A percentile compares a stretch with the other conserved stretches of the same genome.
Evolutionary conservation across 2,113 vertebrate genomes (phyloP).

Genomic region (Narcine bancroftii): DNA sequence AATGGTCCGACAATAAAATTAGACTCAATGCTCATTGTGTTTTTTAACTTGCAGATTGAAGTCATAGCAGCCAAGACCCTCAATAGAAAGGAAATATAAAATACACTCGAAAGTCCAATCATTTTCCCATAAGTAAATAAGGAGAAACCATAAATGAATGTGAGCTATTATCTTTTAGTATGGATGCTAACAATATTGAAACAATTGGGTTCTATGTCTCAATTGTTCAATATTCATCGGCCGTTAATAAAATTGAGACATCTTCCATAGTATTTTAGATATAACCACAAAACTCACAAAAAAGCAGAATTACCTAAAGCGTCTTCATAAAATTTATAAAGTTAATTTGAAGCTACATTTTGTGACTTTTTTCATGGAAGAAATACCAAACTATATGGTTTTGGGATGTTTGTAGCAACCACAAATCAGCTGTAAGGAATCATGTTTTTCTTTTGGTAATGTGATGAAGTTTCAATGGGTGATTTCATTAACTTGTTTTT

Average conservation of each 20-base stretch:
- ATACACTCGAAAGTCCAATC: not conserved
- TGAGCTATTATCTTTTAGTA: not conserved
- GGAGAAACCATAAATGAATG: not conserved
- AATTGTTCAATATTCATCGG: not conserved
- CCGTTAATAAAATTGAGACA: not conserved
- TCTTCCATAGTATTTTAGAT: not conserved
- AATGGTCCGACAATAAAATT: not conserved
- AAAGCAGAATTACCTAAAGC: not conserved
- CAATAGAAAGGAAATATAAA: not conserved
- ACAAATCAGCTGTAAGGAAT: constrained; percentile 9
- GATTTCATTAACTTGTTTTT: constrained; percentile 45
- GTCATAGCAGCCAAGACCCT: not conserved
- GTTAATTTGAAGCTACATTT: not conserved
- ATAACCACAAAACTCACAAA: not conserved
- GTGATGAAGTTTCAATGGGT: constrained; percentile 35
- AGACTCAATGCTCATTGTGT: not conserved
- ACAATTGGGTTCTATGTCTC: not conserved
- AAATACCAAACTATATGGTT: not conserved
- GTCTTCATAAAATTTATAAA: not conserved
- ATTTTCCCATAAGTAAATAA: not conserved
- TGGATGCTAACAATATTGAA: not conserved
- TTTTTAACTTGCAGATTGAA: not conserved
- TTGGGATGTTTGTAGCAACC: not conserved
- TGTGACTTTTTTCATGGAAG: not conserved
- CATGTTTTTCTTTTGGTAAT: constrained; percentile 18